Percentiles rank a stretch among this genome's conserved stretches.
Conservation (phyloP, 2,113 vertebrate genomes). For the Serinus canaria region DNA sequence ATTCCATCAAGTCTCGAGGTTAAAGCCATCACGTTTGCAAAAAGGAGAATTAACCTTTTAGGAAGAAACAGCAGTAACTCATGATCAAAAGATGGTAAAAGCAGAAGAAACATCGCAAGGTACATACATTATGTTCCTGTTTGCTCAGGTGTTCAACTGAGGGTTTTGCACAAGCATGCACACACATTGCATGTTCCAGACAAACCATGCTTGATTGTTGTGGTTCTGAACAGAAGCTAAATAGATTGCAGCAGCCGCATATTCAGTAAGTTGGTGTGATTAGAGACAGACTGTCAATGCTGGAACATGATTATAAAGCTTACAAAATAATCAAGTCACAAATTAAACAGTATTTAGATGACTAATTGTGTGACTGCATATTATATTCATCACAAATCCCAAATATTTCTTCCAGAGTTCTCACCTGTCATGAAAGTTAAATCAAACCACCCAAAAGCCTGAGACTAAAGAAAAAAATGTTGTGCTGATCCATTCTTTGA, state of each 20-base stretch:
- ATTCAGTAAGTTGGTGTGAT: background rate
- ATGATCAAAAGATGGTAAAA: background rate
- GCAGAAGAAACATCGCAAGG: background rate
- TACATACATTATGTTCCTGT: background rate
- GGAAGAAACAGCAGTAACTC: background rate
- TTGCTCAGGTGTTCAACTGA: background rate
- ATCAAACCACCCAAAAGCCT: background rate
- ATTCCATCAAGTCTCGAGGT: accelerated
- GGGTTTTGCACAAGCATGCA: background rate
- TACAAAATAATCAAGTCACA: background rate
- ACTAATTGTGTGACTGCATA: background rate
- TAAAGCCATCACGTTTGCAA: background rate
- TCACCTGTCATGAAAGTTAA: background rate
- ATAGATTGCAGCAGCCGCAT: background rate
- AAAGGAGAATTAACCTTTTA: background rate
- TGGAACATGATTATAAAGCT: background rate
- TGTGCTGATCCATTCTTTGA: background rate
- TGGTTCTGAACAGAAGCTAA: background rate
- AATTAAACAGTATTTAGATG: background rate
- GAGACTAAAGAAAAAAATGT: background rate
- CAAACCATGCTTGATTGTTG: background rate
- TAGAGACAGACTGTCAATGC: background rate
- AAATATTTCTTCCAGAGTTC: background rate
- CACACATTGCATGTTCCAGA: background rate
- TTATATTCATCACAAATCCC: background rate